These are phyloP conservation scores for Theodoxus fluviatilis DNA, from an alignment of 2,888 invertebrate species.

Conservation along the genomic window DNA sequence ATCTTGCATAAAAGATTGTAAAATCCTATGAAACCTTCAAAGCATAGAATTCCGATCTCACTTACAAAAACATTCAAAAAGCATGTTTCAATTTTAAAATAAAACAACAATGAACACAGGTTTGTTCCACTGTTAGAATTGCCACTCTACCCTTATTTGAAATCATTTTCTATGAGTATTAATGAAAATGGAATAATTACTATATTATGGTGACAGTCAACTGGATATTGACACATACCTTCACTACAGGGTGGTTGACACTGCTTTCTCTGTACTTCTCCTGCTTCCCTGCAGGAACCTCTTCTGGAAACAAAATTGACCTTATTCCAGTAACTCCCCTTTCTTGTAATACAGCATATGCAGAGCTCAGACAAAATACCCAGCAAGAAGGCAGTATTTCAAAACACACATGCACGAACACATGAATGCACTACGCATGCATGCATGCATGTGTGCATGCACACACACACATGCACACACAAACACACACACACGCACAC, in stretches of 20 bases:
- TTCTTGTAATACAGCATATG: too few species aligned
- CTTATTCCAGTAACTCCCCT: too few species aligned
- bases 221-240: conserved; percentile 27
- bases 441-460: too few species aligned
- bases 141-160: not conserved
- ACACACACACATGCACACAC: not conserved
- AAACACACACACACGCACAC: not conserved
- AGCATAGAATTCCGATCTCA: not conserved
- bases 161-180: too few species aligned
- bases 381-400: not conserved
- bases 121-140: not conserved
- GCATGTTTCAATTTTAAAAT: not conserved
- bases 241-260: conserved; percentile 38
- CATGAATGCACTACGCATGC: too few species aligned
- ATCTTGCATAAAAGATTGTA: not conserved
- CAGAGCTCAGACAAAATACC: too few species aligned
- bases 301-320: conserved; percentile 32
- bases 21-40: not conserved
- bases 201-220: too few species aligned
- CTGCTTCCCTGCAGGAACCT: conserved; percentile 30
- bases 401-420: not conserved
- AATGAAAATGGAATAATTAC: too few species aligned
- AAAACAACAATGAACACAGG: not conserved
- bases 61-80: not conserved
- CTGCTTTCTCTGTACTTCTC: conserved; percentile 38